Evolutionary conservation across 92 coral and sea anemone genomes (phyloP).

Genomic region (Desmophyllum pertusum): DNA sequence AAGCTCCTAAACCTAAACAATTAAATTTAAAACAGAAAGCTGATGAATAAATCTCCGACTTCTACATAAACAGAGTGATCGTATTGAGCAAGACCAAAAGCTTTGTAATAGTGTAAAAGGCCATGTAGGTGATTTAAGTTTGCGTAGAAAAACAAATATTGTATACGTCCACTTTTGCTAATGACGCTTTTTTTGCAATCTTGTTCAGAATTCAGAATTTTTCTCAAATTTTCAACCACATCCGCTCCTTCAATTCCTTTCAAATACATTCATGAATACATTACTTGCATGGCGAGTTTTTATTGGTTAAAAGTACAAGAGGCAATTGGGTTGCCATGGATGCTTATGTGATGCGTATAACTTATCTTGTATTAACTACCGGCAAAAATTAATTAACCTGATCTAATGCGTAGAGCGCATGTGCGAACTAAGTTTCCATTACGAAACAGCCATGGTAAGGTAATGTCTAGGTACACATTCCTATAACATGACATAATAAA

Average conservation of each 20-base stretch:
- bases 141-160: too few species aligned
- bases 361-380: neutral
- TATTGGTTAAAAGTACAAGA: neutral
- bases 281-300: neutral
- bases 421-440: neutral
- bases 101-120: too few species aligned
- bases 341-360: neutral
- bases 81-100: too few species aligned
- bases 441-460: slow-evolving; percentile 8
- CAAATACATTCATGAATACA: neutral
- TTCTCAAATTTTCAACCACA: slow-evolving; percentile 1
- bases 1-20: slow-evolving; percentile 27
- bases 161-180: too few species aligned
- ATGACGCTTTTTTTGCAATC: neutral
- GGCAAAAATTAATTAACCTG: neutral
- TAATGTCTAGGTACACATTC: too few species aligned
- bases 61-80: too few species aligned
- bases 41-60: neutral
- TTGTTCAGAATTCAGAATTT: neutral
- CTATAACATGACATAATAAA: too few species aligned
- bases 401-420: neutral
- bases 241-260: neutral
- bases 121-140: too few species aligned
- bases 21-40: slow-evolving; percentile 42
- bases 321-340: slow-evolving; percentile 10